Percentiles rank a stretch among this genome's conserved stretches.
Conservation (phyloP, 2,113 vertebrate genomes). For the Chitala chitala region DNA sequence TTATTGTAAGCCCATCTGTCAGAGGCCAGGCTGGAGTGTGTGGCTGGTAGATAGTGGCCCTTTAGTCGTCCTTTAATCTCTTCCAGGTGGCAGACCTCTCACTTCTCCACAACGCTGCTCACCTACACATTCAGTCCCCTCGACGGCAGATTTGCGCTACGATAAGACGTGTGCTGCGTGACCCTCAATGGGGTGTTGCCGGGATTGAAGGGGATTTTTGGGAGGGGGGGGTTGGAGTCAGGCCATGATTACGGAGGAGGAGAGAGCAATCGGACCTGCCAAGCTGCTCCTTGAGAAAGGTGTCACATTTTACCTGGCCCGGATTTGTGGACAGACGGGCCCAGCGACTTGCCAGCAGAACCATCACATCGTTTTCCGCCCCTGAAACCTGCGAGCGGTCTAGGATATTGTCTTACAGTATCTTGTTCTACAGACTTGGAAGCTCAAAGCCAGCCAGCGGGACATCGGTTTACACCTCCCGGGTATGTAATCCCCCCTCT, state of each 20-base stretch:
- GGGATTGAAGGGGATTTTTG: background rate
- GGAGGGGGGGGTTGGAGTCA: background rate
- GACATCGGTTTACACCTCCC: constrained; percentile 25
- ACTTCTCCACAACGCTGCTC: too few relatives aligned
- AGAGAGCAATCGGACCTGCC: constrained; percentile 35
- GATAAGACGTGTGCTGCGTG: constrained; percentile 29
- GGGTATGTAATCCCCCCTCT: constrained; percentile 24
- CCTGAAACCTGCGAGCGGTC: constrained; percentile 33
- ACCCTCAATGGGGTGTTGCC: constrained; percentile 34
- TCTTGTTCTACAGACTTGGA: constrained; percentile 21
- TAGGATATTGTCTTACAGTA: constrained; percentile 27
- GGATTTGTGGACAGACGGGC: constrained; percentile 31
- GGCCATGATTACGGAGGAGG: too few relatives aligned
- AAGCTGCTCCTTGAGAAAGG: constrained; percentile 30
- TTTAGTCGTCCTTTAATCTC: constrained; percentile 14
- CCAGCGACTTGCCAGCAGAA: constrained; percentile 46
- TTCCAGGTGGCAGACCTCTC: background rate
- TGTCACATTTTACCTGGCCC: constrained; percentile 42
- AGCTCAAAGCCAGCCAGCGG: constrained; percentile 8
- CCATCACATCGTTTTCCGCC: constrained; percentile 43
- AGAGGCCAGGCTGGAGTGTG: too few relatives aligned
- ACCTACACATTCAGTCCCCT: too few relatives aligned
- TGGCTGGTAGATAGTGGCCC: too few relatives aligned
- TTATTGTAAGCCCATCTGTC: background rate
- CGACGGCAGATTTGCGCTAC: background rate